Evolutionary conservation across 2,113 vertebrate species (phyloP).

Genomic region (Centrocercus urophasianus): DNA sequence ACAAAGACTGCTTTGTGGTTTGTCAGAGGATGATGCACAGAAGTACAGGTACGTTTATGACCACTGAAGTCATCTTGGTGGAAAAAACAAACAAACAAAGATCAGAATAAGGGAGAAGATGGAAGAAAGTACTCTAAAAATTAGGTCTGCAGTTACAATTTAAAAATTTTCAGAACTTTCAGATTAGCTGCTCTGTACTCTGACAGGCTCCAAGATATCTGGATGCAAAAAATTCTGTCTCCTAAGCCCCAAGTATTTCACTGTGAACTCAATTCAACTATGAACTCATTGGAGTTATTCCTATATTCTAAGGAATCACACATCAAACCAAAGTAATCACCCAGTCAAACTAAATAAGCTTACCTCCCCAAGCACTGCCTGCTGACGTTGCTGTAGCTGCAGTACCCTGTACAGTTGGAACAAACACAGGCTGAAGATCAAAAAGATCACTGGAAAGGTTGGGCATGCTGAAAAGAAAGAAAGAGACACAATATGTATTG

Average conservation of each 20-base stretch:
- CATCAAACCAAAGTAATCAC: not conserved
- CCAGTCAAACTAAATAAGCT: not conserved
- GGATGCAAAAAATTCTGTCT: not conserved
- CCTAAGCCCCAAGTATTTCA: not conserved
- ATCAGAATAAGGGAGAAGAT: no score
- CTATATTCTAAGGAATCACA: not conserved
- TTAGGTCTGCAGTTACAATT: no score
- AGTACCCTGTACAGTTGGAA: conserved; percentile 88
- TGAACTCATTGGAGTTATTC: not conserved
- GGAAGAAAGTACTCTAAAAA: no score
- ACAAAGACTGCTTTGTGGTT: no score
- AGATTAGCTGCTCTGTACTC: not conserved
- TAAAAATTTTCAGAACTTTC: not conserved
- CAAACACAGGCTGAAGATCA: conserved; percentile 89
- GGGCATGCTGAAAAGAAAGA: conserved; percentile 84
- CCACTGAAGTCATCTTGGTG: no score
- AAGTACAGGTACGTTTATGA: no score
- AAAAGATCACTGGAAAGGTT: conserved; percentile 91
- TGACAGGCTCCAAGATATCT: not conserved
- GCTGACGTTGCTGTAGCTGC: conserved; percentile 87
- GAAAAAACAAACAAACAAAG: no score
- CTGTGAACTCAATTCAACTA: not conserved
- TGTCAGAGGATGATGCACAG: no score
- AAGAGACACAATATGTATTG: not conserved
- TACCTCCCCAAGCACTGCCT: conserved; percentile 92